These are phyloP conservation scores for Zelostemma sp. DNA, from an alignment of 1,140 invertebrate species.

Conservation along the genomic window DNA sequence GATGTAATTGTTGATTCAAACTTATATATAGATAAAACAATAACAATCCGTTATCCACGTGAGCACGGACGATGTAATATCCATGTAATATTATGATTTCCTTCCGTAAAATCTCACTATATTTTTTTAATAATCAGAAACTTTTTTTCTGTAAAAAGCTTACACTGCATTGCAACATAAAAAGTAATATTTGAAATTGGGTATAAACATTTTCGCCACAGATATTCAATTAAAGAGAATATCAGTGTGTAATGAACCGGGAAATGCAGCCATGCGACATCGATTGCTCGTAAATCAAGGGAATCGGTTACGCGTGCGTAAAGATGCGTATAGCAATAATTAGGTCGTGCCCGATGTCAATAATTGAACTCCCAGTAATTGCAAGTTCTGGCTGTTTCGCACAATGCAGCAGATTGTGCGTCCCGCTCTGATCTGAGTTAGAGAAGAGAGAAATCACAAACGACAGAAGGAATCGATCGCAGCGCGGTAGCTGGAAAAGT, in stretches of 20 bases:
- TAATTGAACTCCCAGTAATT: constrained; percentile 40
- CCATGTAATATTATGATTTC: not conserved
- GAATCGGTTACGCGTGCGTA: constrained; percentile 26
- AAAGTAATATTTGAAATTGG: no score
- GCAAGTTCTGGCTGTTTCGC: constrained; percentile 18
- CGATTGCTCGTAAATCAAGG: constrained; percentile 7
- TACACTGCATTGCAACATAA: no score
- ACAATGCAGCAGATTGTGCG: constrained; percentile 26
- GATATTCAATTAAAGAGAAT: no score
- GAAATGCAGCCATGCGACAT: constrained; percentile 15
- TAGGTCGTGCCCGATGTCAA: constrained; percentile 35
- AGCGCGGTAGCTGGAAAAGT: constrained; percentile 6
- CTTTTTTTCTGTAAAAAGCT: no score
- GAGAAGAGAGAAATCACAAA: constrained; percentile 20
- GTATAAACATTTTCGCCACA: no score
- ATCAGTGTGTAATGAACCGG: constrained; percentile 19
- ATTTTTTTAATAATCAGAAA: no score
- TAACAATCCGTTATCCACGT: no score
- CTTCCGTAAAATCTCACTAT: no score
- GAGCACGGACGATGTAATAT: not conserved
- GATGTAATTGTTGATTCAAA: no score
- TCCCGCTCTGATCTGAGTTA: constrained; percentile 8
- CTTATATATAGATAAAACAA: no score
- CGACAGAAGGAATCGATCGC: constrained; percentile 5
- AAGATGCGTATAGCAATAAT: constrained; percentile 33